phyloP scores from a whole-genome alignment of 2,113 vertebrate genomes.

The Hippocampus barbouri region DNA sequence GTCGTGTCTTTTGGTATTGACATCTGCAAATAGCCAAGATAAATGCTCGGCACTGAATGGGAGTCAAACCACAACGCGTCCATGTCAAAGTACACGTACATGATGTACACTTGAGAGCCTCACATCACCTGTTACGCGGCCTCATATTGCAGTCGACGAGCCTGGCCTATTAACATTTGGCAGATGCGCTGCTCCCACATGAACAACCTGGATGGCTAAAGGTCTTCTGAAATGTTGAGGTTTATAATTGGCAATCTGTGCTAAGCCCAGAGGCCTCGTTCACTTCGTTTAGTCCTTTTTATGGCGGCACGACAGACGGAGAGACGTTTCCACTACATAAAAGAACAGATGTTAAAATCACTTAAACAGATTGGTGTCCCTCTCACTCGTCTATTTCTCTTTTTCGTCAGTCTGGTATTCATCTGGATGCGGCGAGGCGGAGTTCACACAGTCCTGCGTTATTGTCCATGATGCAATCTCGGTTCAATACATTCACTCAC shows the following conservation, averaged over 20 bases:
- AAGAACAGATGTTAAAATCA: constrained; percentile 57
- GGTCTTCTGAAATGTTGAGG: constrained; percentile 47
- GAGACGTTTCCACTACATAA: constrained; percentile 48
- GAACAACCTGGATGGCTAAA: constrained; percentile 37
- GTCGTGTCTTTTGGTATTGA: background rate
- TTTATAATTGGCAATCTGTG: constrained; percentile 53
- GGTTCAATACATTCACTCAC: background rate
- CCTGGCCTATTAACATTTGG: constrained; percentile 39
- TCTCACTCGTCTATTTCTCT: background rate
- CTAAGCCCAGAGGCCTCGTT: constrained; percentile 45
- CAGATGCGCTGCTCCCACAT: constrained; percentile 48
- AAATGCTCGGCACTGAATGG: background rate
- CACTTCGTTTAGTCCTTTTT: constrained; percentile 41
- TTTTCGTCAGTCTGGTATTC: constrained; percentile 13
- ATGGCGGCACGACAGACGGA: constrained; percentile 41
- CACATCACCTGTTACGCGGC: constrained; percentile 47
- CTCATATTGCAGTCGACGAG: constrained; percentile 20
- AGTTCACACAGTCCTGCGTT: background rate
- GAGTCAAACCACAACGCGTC: background rate
- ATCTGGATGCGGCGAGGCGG: background rate
- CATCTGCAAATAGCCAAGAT: background rate
- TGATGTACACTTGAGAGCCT: constrained; percentile 10
- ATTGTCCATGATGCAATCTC: background rate
- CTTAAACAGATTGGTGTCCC: constrained; percentile 16
- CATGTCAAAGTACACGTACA: constrained; percentile 13